Conservation (phyloP, 2,113 vertebrate species). For the Perognathus longimembris region DNA sequence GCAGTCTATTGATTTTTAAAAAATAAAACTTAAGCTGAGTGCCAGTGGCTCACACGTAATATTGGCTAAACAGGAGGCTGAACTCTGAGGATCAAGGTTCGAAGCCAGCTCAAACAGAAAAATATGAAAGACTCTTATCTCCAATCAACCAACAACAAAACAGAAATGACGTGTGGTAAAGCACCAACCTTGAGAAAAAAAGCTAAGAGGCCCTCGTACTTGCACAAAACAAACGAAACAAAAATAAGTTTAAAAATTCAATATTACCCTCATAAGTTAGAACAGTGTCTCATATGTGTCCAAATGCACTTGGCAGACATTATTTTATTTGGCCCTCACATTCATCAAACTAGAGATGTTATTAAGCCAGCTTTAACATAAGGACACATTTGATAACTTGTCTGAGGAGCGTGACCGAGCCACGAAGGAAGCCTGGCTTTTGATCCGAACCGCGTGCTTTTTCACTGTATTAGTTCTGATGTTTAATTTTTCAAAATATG, state of each 20-base stretch:
- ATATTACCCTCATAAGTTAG: not conserved
- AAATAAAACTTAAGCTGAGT: not conserved
- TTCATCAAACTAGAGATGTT: not conserved
- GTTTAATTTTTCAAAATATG: constrained; percentile 53
- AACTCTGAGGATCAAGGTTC: no score
- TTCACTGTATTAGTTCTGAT: constrained; percentile 28
- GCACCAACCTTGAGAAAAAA: no score
- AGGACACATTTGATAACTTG: not conserved
- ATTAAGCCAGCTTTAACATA: not conserved
- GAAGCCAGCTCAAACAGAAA: no score
- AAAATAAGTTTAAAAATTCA: no score
- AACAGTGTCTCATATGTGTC: not conserved
- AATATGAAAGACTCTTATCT: no score
- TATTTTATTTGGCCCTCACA: not conserved
- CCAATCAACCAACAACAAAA: no score
- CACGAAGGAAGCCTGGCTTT: not conserved
- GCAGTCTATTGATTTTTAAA: not conserved
- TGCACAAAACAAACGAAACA: no score
- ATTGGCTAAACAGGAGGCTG: no score
- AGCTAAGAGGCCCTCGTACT: no score
- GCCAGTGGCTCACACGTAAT: no score
- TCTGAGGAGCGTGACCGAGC: not conserved
- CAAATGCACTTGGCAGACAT: not conserved
- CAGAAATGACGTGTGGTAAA: no score
- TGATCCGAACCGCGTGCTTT: not conserved